Percentiles rank a stretch among this genome's conserved stretches.
Evolutionary conservation across 1,140 invertebrate species (phyloP).

Genomic region (Contarinia nasturtii): DNA sequence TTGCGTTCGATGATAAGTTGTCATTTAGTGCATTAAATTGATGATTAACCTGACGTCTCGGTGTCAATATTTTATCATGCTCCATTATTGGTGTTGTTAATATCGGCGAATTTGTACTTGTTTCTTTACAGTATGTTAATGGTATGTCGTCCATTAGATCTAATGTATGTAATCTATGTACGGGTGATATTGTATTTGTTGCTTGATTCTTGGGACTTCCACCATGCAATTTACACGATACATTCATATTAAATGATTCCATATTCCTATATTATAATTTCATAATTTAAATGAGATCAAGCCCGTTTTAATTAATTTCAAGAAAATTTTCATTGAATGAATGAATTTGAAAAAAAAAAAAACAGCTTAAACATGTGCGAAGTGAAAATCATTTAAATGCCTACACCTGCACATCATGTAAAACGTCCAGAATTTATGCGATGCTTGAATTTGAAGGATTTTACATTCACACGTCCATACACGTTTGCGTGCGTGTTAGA

Average conservation of each 20-base stretch:
- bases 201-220: constrained; percentile 21
- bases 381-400: too few relatives aligned
- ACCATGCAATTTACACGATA: constrained; percentile 16
- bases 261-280: constrained; percentile 2
- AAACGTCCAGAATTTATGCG: too few relatives aligned
- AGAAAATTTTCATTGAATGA: too few relatives aligned
- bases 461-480: too few relatives aligned
- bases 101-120: constrained; percentile 16
- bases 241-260: constrained; percentile 3
- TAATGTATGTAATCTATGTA: constrained; percentile 18
- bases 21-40: constrained; percentile 1
- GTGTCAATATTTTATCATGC: constrained; percentile 13
- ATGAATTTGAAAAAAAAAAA: too few relatives aligned
- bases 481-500: too few relatives aligned
- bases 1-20: constrained; percentile 10
- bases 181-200: constrained; percentile 20
- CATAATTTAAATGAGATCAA: too few relatives aligned
- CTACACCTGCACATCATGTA: too few relatives aligned
- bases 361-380: too few relatives aligned
- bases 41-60: constrained; percentile 2
- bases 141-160: constrained; percentile 18
- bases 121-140: constrained; percentile 19
- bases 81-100: constrained; percentile 22
- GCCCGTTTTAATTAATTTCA: too few relatives aligned
- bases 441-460: too few relatives aligned